Evolutionary conservation across 2,888 invertebrate species (phyloP).

Genomic region (Phytoseiulus persimilis): DNA sequence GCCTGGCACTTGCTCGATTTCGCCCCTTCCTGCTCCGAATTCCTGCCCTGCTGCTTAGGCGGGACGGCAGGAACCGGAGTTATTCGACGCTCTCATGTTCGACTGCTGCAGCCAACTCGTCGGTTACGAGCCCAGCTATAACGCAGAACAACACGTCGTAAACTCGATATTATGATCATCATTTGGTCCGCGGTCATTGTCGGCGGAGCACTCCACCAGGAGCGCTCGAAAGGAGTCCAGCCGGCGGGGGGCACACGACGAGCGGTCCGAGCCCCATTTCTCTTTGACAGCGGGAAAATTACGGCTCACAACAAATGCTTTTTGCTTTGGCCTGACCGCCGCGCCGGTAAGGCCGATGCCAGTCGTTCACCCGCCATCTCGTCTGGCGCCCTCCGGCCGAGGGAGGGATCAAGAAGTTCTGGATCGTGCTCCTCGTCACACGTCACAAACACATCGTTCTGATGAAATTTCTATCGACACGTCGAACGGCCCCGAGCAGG

Average conservation of each 20-base stretch:
- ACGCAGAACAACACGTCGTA: conserved; percentile 5
- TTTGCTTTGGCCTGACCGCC: background rate
- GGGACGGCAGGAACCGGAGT: background rate
- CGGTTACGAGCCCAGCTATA: background rate
- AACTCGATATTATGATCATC: background rate
- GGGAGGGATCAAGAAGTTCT: background rate
- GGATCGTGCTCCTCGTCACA: background rate
- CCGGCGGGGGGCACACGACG: background rate
- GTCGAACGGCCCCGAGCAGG: background rate
- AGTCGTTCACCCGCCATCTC: background rate
- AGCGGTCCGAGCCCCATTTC: background rate
- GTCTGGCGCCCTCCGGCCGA: background rate
- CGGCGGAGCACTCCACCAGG: background rate
- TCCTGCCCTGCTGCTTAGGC: background rate
- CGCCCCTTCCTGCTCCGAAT: too few species aligned
- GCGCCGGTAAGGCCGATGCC: background rate
- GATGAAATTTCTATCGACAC: background rate
- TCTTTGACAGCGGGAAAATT: background rate
- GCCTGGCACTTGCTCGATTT: background rate
- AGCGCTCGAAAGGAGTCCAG: background rate
- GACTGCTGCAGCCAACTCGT: background rate
- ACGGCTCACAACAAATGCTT: background rate
- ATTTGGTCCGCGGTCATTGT: background rate
- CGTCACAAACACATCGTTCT: background rate
- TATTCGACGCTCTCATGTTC: background rate